Evolutionary conservation across 2,888 invertebrate genomes (phyloP).

Genomic region (Cosmorhoe ocellata): DNA sequence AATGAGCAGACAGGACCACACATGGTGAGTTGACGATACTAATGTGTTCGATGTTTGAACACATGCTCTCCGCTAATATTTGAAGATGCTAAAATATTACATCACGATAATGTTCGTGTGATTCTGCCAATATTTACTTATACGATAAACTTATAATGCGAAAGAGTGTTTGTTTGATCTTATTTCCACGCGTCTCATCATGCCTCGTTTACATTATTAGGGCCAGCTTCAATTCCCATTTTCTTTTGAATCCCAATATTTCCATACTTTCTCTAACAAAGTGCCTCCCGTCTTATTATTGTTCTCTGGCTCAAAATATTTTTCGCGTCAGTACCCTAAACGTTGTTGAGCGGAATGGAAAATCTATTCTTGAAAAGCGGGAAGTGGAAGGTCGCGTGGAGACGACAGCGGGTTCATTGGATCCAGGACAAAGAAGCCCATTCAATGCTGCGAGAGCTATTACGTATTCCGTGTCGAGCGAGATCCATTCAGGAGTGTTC

Average conservation of each 20-base stretch:
- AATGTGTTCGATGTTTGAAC: conserved; percentile 32
- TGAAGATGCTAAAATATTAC: conserved; percentile 5
- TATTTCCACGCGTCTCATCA: conserved; percentile 1
- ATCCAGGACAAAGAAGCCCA: conserved; percentile 19
- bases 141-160: not conserved
- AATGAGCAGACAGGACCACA: conserved; percentile 23
- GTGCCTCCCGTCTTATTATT: not conserved
- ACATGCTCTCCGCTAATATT: conserved; percentile 33
- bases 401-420: conserved; percentile 16
- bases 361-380: conserved; percentile 7
- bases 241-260: no score
- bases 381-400: conserved; percentile 13
- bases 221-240: no score
- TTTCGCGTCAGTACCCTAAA: not conserved
- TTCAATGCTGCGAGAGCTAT: conserved; percentile 12
- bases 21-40: conserved; percentile 16
- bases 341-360: not conserved
- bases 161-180: conserved; percentile 4
- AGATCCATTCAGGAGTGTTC: conserved; percentile 2
- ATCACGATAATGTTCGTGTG: not conserved
- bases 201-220: no score
- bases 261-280: no score
- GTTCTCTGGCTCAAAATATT: not conserved
- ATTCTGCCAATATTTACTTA: conserved; percentile 1
- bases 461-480: conserved; percentile 12